These are phyloP conservation scores for Hermaeophaga mercurialis DNA, from an alignment of 2,888 invertebrate genomes.

Conservation along the genomic window DNA sequence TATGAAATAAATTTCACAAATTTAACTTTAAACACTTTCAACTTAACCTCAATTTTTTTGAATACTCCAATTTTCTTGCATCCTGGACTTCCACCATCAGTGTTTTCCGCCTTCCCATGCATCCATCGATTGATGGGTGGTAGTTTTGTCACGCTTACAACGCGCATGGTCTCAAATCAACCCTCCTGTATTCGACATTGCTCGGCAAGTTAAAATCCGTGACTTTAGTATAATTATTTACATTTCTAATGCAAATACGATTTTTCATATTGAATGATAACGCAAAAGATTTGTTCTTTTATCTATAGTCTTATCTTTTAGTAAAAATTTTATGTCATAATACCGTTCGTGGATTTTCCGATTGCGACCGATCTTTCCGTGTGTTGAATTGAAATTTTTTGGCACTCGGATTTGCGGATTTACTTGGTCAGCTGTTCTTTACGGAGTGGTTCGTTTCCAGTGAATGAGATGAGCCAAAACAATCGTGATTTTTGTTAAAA, in stretches of 20 bases:
- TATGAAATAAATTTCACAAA: no score
- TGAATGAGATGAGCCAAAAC: background rate
- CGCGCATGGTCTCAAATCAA: constrained; percentile 3
- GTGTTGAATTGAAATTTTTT: constrained; percentile 8
- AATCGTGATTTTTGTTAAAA: constrained; percentile 18
- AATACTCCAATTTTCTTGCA: background rate
- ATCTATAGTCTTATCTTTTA: no score
- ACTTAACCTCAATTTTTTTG: background rate
- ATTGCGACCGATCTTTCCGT: constrained; percentile 12
- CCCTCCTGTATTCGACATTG: background rate
- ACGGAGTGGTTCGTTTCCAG: constrained; percentile 10
- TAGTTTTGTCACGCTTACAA: constrained; percentile 1
- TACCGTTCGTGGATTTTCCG: background rate
- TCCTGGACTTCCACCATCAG: background rate
- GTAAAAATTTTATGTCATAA: no score
- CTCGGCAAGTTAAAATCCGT: background rate
- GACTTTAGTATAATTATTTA: background rate
- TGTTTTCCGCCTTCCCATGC: background rate
- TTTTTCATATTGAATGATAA: no score
- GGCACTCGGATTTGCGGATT: constrained; percentile 17
- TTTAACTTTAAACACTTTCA: background rate
- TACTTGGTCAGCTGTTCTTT: constrained; percentile 30
- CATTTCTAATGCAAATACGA: background rate
- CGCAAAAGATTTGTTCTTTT: no score
- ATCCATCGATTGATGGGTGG: constrained; percentile 12